Conservation (phyloP, 2,888 invertebrate species). For the Dastarcus helophoroides region DNA sequence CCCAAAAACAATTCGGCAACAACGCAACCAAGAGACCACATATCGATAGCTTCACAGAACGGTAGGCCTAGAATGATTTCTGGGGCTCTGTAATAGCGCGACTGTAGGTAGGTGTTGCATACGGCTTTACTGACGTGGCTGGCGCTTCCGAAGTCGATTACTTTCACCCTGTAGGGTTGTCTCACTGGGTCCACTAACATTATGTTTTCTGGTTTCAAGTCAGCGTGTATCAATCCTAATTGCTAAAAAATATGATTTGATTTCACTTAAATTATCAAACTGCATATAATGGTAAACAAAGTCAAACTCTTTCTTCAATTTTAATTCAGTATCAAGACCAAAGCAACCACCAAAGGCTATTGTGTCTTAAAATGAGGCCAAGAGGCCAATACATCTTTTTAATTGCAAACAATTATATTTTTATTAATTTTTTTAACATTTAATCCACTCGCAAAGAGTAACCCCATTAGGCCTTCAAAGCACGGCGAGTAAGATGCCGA, state of each 20-base stretch:
- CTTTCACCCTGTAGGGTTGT: slow-evolving; percentile 98
- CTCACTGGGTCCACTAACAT: slow-evolving; percentile 98
- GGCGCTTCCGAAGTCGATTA: slow-evolving; percentile 99
- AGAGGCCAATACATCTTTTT: too few species aligned
- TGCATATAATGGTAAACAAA: too few species aligned
- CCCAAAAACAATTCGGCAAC: slow-evolving; percentile 98
- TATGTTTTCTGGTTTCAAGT: slow-evolving; percentile 99
- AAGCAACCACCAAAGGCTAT: too few species aligned
- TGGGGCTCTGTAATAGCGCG: slow-evolving; percentile 95
- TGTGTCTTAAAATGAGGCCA: too few species aligned
- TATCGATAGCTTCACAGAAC: slow-evolving; percentile 99
- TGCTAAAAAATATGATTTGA: slow-evolving; percentile 65
- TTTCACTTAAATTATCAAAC: too few species aligned
- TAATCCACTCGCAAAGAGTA: too few species aligned
- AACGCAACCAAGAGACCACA: slow-evolving; percentile 99
- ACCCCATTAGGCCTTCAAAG: too few species aligned
- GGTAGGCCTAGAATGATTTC: slow-evolving; percentile 96
- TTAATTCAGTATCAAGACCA: too few species aligned
- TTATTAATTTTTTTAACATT: too few species aligned
- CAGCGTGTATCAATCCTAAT: slow-evolving; percentile 98
- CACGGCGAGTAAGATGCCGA: too few species aligned
- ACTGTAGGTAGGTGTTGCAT: slow-evolving; percentile 98
- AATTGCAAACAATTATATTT: too few species aligned
- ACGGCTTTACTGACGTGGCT: slow-evolving; percentile 99
- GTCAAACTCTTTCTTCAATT: too few species aligned